Evolutionary conservation across 2,113 vertebrate genomes (phyloP).

Genomic region (Atrichornis clamosus): DNA sequence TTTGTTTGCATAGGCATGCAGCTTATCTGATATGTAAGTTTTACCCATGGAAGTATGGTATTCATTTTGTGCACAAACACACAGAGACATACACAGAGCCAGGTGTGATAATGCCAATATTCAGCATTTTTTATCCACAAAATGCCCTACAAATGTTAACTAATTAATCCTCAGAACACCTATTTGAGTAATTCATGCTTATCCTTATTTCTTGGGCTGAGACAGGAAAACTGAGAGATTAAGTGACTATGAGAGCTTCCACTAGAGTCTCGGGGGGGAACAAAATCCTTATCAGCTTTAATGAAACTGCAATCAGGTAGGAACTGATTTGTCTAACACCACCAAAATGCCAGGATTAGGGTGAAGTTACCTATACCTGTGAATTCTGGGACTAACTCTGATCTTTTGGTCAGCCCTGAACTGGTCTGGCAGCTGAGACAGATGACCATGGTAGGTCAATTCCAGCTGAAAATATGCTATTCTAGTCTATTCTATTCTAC

Average conservation of each 20-base stretch:
- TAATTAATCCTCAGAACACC: neutral
- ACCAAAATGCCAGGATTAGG: neutral
- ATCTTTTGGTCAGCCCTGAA: neutral
- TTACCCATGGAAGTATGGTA: neutral
- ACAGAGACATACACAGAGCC: neutral
- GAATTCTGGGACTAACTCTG: neutral
- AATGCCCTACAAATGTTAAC: neutral
- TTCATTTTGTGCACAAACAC: neutral
- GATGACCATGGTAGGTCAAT: neutral
- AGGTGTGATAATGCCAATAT: neutral
- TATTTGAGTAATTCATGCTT: neutral
- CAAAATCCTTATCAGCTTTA: neutral
- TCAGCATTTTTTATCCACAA: neutral
- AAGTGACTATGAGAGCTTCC: neutral
- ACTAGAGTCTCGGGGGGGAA: neutral
- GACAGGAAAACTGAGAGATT: neutral
- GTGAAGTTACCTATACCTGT: neutral
- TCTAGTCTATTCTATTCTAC: neutral
- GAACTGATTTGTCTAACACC: neutral
- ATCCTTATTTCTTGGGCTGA: neutral
- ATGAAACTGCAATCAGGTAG: neutral
- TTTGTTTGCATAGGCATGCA: neutral
- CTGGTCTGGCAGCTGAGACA: neutral
- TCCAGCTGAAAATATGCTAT: neutral
- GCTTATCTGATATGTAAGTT: neutral